Base-by-base conservation (phyloP, 37 sponge, comb jelly and placozoan species). In the Ephydatia muelleri region DNA sequence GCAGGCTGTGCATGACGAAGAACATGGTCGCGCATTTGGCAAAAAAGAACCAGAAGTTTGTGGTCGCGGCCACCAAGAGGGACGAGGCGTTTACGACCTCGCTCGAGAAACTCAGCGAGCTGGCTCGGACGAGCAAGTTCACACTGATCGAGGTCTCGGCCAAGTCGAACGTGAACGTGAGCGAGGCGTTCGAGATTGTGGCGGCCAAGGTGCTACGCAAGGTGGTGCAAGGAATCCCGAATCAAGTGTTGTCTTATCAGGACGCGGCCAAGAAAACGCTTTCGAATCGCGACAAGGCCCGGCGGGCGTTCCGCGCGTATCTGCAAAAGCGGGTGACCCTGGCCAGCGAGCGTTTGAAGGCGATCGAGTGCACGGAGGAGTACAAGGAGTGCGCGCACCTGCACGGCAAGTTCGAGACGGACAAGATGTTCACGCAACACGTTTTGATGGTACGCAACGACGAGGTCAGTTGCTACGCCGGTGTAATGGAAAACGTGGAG, bases 41-140 rank as follows among this genome's bases (percentile, higher is more conserved):
- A 48, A 93, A 89, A n/a, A 43, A 78, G 64, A 72, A 78, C 28
- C 34, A 26, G 70, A 86, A 86, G 76, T 79, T 74, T 38, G 81
- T 86, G 66, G 49, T 93, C 40, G 93, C 67, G 2, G 84, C 83
- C 26, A 87, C 93, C 13, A 93, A 93, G 37, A 43, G 85, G 9
- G 93, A 93, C 29, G 47, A 57, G 22, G 25, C 29, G 14, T n/a
- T 67, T 30, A 23, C 37, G 1, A 19, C 37, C 0, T 80, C 89
- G 3, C 16, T 92, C 19, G 75, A 77, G 0, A 65, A 67, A 12
- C 39, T 86, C 21, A 29, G 81, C 9, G 72, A 82, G 30, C 39
- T 88, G 49, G 38, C 74, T 25, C 73, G 38, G 38, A 88, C 82
- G 40, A 49, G 70, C 68, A 81, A 79, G 38, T 38, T 82, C 1